Evolutionary conservation across 2,797 vertebrate genomes (phyloP).

Genomic region (Megaceryle alcyon): DNA sequence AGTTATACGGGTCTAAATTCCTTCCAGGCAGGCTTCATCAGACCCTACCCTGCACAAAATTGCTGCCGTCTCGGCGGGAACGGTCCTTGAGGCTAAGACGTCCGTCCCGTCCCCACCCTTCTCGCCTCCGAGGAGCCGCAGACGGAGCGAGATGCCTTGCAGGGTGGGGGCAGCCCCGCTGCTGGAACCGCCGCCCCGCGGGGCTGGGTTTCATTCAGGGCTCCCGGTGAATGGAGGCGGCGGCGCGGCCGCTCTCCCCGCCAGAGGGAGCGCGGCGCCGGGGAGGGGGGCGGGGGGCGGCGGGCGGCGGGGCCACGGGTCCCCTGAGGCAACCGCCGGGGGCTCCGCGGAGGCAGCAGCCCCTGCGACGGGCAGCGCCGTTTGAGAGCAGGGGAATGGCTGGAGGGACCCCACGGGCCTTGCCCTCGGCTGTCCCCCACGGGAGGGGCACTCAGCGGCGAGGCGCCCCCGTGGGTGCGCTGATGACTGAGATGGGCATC

Average conservation of each 20-base stretch:
- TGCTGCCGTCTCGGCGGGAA: neutral
- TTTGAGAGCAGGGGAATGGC: neutral
- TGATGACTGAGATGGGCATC: neutral
- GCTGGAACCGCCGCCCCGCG: neutral
- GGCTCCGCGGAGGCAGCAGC: neutral
- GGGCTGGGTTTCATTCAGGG: neutral
- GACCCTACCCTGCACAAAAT: neutral
- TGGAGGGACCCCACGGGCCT: neutral
- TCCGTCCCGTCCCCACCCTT: neutral
- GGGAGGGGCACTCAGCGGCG: neutral
- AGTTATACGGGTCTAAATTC: neutral
- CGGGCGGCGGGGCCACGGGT: neutral
- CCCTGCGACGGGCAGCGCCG: neutral
- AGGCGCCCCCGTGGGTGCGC: neutral
- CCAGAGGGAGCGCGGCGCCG: conserved; percentile 65
- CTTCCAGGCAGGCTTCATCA: neutral
- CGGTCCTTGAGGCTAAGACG: too few relatives aligned
- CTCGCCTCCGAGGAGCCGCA: neutral
- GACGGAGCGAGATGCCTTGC: neutral
- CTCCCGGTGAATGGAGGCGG: neutral
- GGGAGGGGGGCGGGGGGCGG: neutral
- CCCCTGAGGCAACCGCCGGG: neutral
- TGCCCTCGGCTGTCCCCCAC: neutral
- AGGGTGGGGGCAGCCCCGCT: neutral
- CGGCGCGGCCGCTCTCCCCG: neutral